Base-by-base conservation (phyloP, 2,113 vertebrate species). In the Catharus bicknelli region DNA sequence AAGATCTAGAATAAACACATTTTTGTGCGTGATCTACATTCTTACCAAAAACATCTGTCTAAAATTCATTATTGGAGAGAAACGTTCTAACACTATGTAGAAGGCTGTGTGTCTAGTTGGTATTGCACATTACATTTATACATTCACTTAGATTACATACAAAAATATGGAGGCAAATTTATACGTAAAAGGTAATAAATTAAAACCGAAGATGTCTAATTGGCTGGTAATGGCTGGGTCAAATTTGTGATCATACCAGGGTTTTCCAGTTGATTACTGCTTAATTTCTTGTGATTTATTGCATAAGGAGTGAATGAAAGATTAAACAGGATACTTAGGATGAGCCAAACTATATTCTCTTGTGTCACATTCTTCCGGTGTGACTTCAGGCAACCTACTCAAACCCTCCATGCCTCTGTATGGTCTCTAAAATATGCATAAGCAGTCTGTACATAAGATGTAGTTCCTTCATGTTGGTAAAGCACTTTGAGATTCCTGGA, bases 401-500 rank as follows among this genome's bases (percentile, higher is more conserved):
- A 93, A 88, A 13, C 10, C 18, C 14, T 84, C 21, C 2, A 2
- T 78, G 75, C 26, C 29, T 87, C 25, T 45, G 27, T 66, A 10
- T 32, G 13, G 10, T 73, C 45, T 82, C 30, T 78, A 47, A 85
- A 94, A 61, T 47, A 16, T 16, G 29, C 13, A 36, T 80, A 81
- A 69, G 16, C 25, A 42, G 7, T 48, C 45, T 78, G 26, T 66
- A 17, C 74, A 3, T 42, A 85, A 75, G 64, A 53, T 84, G 25
- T 67, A 29, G 8, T 53, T 83, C 16, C 13, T 64, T 70, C 25
- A 21, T 45, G 3, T 72, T 92, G 78, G 48, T 84, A 86, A 90
- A 92, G 73, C 61, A 58, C 69, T 86, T 90, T 42, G 48, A 82
- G 57, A 78, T 93, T 81, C 80, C 68, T 92, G 69, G 38, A 36